These are phyloP conservation scores for Vollenhovia emeryi DNA, from an alignment of 1,140 invertebrate genomes.

Conservation along the genomic window DNA sequence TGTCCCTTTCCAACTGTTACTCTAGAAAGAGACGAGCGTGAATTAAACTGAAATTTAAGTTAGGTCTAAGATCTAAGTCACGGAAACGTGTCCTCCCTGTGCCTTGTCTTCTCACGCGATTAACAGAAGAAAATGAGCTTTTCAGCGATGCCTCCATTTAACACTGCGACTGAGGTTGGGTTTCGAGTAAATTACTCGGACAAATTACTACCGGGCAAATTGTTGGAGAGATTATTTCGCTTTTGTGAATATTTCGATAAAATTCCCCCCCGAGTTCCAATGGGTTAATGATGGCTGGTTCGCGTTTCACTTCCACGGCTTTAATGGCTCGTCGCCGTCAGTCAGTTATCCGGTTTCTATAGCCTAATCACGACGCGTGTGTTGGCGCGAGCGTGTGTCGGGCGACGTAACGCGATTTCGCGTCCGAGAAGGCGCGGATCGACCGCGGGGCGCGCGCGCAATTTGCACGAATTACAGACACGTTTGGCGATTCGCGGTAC, in stretches of 20 bases:
- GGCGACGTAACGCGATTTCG: conserved; percentile 31
- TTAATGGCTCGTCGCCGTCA: neutral
- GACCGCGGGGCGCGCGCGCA: conserved; percentile 43
- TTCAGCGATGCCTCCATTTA: conserved; percentile 3
- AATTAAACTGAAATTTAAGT: too few species aligned
- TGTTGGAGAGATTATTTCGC: conserved; percentile 6
- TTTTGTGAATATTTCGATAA: conserved; percentile 42
- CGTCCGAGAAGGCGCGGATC: conserved; percentile 7
- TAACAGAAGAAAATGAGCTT: neutral
- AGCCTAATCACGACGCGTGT: neutral
- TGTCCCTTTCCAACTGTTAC: too few species aligned
- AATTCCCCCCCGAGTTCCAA: neutral
- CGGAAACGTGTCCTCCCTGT: neutral
- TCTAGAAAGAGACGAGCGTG: too few species aligned
- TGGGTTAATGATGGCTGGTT: conserved; percentile 29
- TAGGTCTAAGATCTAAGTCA: too few species aligned
- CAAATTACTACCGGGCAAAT: conserved; percentile 7
- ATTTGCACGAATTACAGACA: conserved; percentile 63
- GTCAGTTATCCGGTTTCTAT: conserved; percentile 28
- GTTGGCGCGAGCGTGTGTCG: neutral
- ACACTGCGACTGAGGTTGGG: neutral
- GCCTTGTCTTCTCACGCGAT: neutral
- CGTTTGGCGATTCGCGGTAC: conserved; percentile 23
- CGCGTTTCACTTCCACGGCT: conserved; percentile 35
- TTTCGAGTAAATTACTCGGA: conserved; percentile 5